These are phyloP conservation scores for Byasa hedistus DNA, from an alignment of 2,888 invertebrate species.

Conservation along the genomic window DNA sequence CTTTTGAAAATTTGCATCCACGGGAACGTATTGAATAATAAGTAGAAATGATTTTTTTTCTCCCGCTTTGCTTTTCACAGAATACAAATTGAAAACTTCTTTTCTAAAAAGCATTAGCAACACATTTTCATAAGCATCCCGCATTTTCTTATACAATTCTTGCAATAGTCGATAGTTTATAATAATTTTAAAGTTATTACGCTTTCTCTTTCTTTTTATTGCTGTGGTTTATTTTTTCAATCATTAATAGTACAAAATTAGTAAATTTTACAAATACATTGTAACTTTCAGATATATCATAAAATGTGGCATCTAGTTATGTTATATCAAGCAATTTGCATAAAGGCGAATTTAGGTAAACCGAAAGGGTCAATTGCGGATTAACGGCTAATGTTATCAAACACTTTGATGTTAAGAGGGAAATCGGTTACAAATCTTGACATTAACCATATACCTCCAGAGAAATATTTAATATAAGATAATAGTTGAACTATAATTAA, in stretches of 20 bases:
- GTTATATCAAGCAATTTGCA: not conserved
- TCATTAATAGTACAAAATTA: too few relatives aligned
- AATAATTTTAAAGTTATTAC: too few relatives aligned
- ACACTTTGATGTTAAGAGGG: slow-evolving; percentile 1
- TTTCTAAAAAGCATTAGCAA: not conserved
- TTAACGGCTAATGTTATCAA: slow-evolving; percentile 4
- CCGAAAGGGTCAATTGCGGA: slow-evolving; percentile 4
- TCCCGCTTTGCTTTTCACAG: not conserved
- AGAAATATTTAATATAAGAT: too few relatives aligned
- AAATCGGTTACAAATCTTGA: not conserved
- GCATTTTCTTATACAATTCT: too few relatives aligned
- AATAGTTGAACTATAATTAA: too few relatives aligned
- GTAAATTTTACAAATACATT: too few relatives aligned
- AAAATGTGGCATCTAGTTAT: not conserved
- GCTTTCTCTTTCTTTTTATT: too few relatives aligned
- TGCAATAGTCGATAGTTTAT: too few relatives aligned
- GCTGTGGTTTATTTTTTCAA: too few relatives aligned
- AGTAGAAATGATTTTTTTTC: slow-evolving; percentile 7
- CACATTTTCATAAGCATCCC: not conserved
- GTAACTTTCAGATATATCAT: too few relatives aligned
- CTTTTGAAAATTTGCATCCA: slow-evolving; percentile 23
- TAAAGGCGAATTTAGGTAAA: slow-evolving; percentile 1
- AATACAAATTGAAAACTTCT: slow-evolving; percentile 6
- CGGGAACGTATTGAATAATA: slow-evolving; percentile 20
- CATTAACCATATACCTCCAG: too few relatives aligned